These are phyloP conservation scores for Candidula unifasciata DNA, from an alignment of 2,888 invertebrate genomes.

Conservation along the genomic window DNA sequence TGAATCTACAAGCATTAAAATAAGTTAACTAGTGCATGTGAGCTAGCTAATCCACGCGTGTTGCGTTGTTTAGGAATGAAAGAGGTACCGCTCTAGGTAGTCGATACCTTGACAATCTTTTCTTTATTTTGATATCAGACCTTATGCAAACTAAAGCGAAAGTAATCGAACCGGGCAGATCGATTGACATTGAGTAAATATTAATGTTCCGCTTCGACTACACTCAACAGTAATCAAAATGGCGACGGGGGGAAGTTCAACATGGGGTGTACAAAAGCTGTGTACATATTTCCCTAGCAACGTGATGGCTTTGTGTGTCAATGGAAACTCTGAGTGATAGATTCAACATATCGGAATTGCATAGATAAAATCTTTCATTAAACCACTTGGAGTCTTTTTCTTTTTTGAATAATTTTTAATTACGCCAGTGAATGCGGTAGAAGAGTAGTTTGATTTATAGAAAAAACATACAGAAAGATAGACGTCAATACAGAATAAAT, in stretches of 20 bases:
- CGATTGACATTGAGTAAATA: conserved; percentile 6
- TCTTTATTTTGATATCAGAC: too few species aligned
- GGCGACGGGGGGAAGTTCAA: neutral
- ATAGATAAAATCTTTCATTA: neutral
- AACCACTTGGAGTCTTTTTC: neutral
- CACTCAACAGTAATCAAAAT: neutral
- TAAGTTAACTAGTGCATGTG: too few species aligned
- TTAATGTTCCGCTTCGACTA: neutral
- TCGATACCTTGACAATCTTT: too few species aligned
- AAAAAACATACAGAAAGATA: too few species aligned
- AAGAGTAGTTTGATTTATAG: too few species aligned
- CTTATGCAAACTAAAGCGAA: neutral
- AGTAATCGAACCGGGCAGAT: neutral
- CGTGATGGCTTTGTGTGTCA: neutral
- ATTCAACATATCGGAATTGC: neutral
- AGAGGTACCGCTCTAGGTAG: too few species aligned
- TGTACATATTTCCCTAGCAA: neutral
- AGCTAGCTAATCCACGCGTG: too few species aligned
- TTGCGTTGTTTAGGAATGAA: too few species aligned
- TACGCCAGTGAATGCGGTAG: too few species aligned
- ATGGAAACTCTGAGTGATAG: neutral
- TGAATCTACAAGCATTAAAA: too few species aligned
- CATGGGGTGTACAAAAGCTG: neutral
- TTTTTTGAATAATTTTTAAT: too few species aligned
- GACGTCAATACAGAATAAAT: too few species aligned